Base-by-base conservation (phyloP, 2,797 vertebrate species). In the Echeneis naucrates region DNA sequence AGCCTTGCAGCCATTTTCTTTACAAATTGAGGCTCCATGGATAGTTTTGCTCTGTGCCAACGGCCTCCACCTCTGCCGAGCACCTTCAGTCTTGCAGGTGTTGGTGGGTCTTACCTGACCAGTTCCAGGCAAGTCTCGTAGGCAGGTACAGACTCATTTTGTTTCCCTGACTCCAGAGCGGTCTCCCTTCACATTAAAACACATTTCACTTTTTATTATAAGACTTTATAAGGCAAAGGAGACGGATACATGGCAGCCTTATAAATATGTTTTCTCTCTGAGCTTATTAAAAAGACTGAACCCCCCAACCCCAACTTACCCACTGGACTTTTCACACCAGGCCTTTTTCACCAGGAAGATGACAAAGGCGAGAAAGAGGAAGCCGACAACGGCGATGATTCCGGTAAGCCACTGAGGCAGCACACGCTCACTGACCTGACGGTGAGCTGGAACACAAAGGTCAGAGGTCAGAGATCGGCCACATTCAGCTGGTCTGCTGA, bases 371-470 rank as follows among this genome's bases (percentile, higher is more conserved):
- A 97, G 90, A 82, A 94, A 93, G 6, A 97, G 94, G 77, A 97
- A 97, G 0, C 81, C 89, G 0, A 26, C 54, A 11, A 95, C 92
- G 0, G 96, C 95, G 0, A 96, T 94, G 81, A 96, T 81, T 16
- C 95, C 96, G 0, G 91, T 95, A 0, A 94, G 89, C 96, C 95
- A 95, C 83, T 95, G 94, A 40, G 95, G 94, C 19, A 95, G 88
- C 0, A 23, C 51, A 23, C 89, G 70, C 33, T 72, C 48, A 0
- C 8, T 5, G 12, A 6, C 19, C 26, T 7, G n/a, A 14, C 30
- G 0, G 26, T 24, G 47, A 9, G 3, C 92, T 90, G 59, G 35
- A 30, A 62, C 38, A 68, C 24, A 61, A 1, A 48, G 47, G 47
- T 48, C 45, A 47, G 13, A 63, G 50, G 38, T 64, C 53, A 52